Conservation (phyloP, 2,113 vertebrate genomes). For the Nannospalax galili region DNA sequence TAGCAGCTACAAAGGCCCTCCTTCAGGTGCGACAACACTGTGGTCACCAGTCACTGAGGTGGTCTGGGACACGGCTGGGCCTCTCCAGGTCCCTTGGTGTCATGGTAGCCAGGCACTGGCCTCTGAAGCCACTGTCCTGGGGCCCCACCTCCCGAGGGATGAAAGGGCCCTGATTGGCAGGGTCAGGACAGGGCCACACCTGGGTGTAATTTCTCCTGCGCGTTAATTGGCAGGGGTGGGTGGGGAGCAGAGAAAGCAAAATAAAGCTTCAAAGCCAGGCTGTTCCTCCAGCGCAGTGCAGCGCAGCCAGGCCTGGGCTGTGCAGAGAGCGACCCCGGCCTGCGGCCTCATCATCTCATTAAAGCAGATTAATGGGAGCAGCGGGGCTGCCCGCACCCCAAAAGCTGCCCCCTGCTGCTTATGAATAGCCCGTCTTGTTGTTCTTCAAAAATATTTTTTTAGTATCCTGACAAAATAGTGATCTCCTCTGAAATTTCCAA, state of each 20-base stretch:
- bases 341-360: neutral
- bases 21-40: rapidly evolving
- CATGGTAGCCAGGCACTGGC: neutral
- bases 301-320: neutral
- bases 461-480: constrained; percentile 5
- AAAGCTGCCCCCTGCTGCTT: neutral
- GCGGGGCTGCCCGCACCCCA: neutral
- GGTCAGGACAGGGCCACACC: neutral
- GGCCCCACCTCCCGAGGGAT: neutral
- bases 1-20: neutral
- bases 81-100: neutral
- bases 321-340: neutral
- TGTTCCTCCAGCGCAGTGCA: neutral
- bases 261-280: neutral
- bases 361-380: neutral
- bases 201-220: constrained; percentile 11
- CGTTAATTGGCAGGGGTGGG: neutral
- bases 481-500: neutral
- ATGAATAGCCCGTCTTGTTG: neutral
- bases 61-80: neutral
- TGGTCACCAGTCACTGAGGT: neutral
- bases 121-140: neutral
- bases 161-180: neutral
- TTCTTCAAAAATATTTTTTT: neutral
- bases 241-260: neutral